These are phyloP conservation scores for Pangasianodon gigas DNA, from an alignment of 2,113 vertebrate genomes.

Conservation along the genomic window DNA sequence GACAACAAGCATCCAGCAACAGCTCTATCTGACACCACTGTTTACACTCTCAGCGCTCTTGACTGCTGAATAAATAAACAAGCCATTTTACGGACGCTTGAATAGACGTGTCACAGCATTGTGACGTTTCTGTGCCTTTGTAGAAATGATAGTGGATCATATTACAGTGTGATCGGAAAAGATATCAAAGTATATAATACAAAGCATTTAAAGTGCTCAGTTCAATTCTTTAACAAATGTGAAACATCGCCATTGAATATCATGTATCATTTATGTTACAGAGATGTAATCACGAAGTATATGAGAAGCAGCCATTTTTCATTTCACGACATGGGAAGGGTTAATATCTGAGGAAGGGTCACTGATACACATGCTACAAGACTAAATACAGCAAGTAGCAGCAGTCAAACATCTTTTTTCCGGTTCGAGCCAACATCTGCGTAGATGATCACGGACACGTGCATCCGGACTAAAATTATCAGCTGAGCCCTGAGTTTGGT, in stretches of 20 bases:
- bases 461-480: too few species aligned
- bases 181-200: neutral
- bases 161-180: neutral
- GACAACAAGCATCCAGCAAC: neutral
- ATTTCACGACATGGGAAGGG: neutral
- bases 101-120: neutral
- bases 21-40: conserved; percentile 5
- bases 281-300: neutral
- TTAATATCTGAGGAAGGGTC: neutral
- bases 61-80: conserved; percentile 37
- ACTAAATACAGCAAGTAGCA: neutral
- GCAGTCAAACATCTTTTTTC: too few species aligned
- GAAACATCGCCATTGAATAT: too few species aligned
- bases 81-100: neutral
- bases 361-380: neutral
- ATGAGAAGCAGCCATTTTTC: neutral
- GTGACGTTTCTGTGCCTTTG: neutral
- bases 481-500: too few species aligned
- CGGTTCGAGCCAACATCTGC: neutral
- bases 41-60: conserved; percentile 4
- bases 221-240: neutral
- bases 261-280: neutral
- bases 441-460: neutral
- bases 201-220: neutral
- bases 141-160: neutral